Conservation (phyloP, 2,797 vertebrate genomes). For the Gymnothorax javanicus region DNA sequence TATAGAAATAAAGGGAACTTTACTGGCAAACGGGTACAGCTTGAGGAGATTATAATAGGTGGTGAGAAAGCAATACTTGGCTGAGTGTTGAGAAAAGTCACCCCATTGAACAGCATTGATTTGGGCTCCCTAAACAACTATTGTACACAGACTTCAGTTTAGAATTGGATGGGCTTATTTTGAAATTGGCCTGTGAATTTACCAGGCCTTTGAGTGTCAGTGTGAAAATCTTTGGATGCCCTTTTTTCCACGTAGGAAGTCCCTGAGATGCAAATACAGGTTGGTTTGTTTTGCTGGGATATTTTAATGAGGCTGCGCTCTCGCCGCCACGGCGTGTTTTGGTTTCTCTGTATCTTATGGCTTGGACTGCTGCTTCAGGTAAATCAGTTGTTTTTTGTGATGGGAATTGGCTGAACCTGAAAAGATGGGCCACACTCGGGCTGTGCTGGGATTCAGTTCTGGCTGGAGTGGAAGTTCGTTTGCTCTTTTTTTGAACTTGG, state of each 20-base stretch:
- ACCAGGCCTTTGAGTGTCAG: neutral
- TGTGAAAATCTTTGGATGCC: too few relatives aligned
- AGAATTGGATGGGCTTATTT: neutral
- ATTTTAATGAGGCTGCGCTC: neutral
- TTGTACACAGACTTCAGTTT: too few relatives aligned
- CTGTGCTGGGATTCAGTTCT: neutral
- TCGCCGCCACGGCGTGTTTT: too few relatives aligned
- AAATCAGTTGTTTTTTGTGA: neutral
- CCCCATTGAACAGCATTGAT: too few relatives aligned
- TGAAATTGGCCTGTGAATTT: neutral
- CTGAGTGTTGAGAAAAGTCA: too few relatives aligned
- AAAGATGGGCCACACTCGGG: neutral
- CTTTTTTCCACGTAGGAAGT: neutral
- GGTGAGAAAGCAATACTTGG: too few relatives aligned
- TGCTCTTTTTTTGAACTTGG: neutral
- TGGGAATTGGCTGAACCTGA: neutral
- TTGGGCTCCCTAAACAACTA: too few relatives aligned
- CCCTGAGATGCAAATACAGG: neutral
- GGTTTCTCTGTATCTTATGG: neutral
- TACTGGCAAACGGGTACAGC: too few relatives aligned
- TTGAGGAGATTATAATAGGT: too few relatives aligned
- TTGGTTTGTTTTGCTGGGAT: neutral
- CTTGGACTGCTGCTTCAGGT: neutral
- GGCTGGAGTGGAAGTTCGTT: neutral
- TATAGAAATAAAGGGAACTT: too few relatives aligned